Base-by-base conservation (phyloP, 2,113 vertebrate genomes). In the Pachypanchax playfairii region DNA sequence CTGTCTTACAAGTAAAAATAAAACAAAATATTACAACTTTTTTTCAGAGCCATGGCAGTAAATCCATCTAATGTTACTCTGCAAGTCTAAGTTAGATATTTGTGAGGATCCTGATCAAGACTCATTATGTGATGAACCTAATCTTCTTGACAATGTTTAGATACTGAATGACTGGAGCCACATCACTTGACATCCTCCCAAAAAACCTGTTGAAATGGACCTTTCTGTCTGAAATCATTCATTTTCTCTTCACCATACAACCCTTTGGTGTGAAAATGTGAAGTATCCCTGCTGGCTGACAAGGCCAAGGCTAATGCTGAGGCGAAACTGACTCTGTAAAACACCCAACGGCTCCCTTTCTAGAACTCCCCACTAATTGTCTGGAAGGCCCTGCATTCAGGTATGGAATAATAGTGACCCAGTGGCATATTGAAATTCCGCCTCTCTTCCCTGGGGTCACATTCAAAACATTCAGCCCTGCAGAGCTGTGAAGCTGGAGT, bases 311-410 rank as follows among this genome's bases (percentile, higher is more conserved):
- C 75, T 72, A 13, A 42, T 31, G 68, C 77, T 53, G 79, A 76
- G 68, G 72, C 56, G 56, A 80, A 72, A 79, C 46, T 36, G 76
- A 66, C 79, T 75, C 60, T 46, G 80, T 65, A 83, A 85, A 89
- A 85, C 79, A 85, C 77, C 75, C 58, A 35, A 60, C 21, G 38
- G 74, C 78, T 79, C 4, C 51, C 74, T 73, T 83, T 77, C 83
- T 75, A 70, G 82, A 82, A 85, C 85, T 88, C 80, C 59, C 71
- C 75, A 59, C 87, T 89, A 87, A 90, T 90, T 90, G 87, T 87
- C 84, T 85, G 82, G 73, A 83, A 87, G 83, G 83, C 71, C 59
- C 77, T 60, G 79, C 77, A 82, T 87, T 89, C 81, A 87, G 79
- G 83, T 82, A 83, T 80, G 75, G 84, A 86, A 87, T 83, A 85